Base-by-base conservation (phyloP, 2,113 vertebrate genomes). In the Clarias macrocephalus region DNA sequence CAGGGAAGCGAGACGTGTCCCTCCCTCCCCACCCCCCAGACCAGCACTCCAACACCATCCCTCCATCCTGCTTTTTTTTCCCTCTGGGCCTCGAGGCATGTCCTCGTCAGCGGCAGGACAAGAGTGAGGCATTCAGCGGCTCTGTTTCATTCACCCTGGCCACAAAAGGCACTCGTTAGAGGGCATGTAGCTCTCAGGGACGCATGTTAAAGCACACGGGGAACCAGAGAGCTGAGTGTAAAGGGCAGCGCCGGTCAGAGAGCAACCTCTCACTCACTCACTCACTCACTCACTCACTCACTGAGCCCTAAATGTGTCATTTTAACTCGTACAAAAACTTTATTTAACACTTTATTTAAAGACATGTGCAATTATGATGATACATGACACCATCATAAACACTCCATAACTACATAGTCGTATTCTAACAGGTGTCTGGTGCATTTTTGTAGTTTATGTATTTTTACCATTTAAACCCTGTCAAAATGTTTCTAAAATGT, bases 1-100 rank as follows among this genome's bases (percentile, higher is more conserved):
- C 92, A 94, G 95, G 92, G 83, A 92, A 93, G 93, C 90, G 90
- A 93, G 92, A 92, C 94, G 89, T 68, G 30, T 25, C 79, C 33
- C 68, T 30, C 68, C 56, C 57, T 57, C 56, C 57, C 18, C 7
- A 25, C 91, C 88, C 89, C 72, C 70, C 57, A 28, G 76, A 66
- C 84, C 72, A 85, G 73, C 65, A 28, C 80, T 73, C 84, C 72
- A 85, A 79, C 65, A 57, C 85, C 54, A 18, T 33, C 82, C 76
- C 54, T 65, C 87, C 70, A 37, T 42, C 54, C 72, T 66, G 59
- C 54, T 48, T 62, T 62, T 62, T 30, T 68, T 72, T 66, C 76
- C 65, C 84, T 89, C 86, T 28, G 72, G 88, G 91, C 66, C 92
- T 93, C 79, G 94, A 85, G 89, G 76, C 93, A 92, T 90, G 89